Percentiles rank a stretch among this genome's conserved stretches.
Evolutionary conservation across 2,113 vertebrate species (phyloP).

Genomic region (Actinemys pallida): DNA sequence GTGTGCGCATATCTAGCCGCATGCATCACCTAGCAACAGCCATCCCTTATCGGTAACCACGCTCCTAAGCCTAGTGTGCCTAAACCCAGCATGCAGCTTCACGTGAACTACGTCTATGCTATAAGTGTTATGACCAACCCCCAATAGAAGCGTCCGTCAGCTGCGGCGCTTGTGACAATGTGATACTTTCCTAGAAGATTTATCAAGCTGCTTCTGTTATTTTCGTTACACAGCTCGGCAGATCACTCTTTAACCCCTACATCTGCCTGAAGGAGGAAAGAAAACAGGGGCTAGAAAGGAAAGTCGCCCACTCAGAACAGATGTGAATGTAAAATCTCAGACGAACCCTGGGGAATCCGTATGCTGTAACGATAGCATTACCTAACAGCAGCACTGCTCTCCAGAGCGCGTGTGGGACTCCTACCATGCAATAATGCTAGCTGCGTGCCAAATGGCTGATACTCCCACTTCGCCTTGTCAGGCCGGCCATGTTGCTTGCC

Average conservation of each 20-base stretch:
- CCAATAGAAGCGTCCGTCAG: fast-evolving
- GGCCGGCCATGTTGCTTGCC: no score
- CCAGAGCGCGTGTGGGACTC: no score
- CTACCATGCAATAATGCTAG: no score
- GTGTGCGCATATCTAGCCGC: no score
- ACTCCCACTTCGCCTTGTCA: no score
- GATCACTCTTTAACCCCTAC: background rate
- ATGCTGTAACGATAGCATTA: no score
- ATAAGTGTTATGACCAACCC: fast-evolving
- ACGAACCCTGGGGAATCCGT: background rate
- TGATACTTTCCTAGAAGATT: background rate
- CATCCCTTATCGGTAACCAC: no score
- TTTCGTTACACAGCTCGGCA: background rate
- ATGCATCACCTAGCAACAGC: no score
- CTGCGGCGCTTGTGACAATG: background rate
- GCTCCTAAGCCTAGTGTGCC: fast-evolving
- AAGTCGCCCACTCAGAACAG: background rate
- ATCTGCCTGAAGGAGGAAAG: background rate
- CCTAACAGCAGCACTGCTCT: no score
- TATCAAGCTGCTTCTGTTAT: background rate
- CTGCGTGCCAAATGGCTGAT: no score
- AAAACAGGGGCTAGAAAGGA: background rate
- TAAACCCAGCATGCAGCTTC: background rate
- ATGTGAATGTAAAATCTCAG: background rate
- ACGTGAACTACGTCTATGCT: fast-evolving